phyloP scores from a whole-genome alignment of 2,113 vertebrate genomes.

The Anhinga anhinga region DNA sequence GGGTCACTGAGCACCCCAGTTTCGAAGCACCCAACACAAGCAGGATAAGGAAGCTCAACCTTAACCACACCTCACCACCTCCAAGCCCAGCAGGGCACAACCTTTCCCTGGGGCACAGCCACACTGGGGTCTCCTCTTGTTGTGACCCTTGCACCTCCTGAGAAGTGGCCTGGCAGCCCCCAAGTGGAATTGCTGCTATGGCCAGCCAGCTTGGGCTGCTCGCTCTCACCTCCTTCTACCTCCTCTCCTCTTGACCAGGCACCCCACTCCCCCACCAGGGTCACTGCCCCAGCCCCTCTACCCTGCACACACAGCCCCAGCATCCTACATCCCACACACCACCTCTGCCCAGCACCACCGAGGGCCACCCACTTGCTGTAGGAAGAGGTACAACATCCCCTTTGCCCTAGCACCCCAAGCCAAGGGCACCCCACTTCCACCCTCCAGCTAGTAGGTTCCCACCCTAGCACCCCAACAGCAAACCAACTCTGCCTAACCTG shows the following conservation, averaged over 20 bases:
- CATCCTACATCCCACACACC: background rate
- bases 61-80: background rate
- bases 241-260: background rate
- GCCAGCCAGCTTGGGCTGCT: background rate
- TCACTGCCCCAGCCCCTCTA: background rate
- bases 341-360: background rate
- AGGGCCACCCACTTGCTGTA: background rate
- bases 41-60: background rate
- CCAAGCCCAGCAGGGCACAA: background rate
- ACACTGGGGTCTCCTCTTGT: rapidly evolving
- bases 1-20: background rate
- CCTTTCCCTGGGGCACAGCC: background rate
- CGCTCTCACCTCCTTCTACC: background rate
- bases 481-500: background rate
- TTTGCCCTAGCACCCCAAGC: background rate
- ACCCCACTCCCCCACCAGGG: background rate
- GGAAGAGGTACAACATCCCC: background rate
- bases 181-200: background rate
- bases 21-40: background rate
- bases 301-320: background rate
- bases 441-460: background rate
- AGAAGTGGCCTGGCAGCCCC: background rate
- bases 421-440: background rate
- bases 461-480: background rate
- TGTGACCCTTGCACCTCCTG: background rate